Conservation (phyloP, 2,797 vertebrate species). For the Hephaestus fuliginosus region DNA sequence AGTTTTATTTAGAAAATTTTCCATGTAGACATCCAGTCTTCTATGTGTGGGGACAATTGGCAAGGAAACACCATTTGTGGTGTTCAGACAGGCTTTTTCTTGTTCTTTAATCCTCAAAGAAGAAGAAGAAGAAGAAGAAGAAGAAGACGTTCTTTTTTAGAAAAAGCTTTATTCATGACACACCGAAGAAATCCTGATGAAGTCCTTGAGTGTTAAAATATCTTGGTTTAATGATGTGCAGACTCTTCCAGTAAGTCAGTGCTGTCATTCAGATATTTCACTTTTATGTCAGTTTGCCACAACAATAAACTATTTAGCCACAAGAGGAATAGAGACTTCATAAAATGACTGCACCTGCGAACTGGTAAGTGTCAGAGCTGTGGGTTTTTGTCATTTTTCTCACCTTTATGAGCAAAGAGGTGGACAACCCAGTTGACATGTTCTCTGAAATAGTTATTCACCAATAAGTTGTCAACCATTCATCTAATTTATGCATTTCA, state of each 20-base stretch:
- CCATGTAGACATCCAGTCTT: neutral
- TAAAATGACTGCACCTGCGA: neutral
- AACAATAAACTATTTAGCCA: conserved; percentile 69
- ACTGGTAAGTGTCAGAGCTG: neutral
- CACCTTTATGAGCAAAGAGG: neutral
- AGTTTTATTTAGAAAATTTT: conserved; percentile 47
- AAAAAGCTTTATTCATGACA: too few relatives aligned
- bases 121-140: too few relatives aligned
- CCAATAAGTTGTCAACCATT: neutral
- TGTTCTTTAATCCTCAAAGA: neutral
- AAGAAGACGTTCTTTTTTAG: too few relatives aligned
- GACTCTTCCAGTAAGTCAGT: neutral
- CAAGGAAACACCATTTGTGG: neutral
- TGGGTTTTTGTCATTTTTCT: neutral
- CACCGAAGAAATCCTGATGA: neutral
- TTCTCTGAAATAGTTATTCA: neutral
- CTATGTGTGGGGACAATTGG: neutral
- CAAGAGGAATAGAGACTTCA: neutral
- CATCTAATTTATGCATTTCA: neutral
- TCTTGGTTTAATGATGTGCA: neutral
- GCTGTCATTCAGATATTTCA: conserved; percentile 1
- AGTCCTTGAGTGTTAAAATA: neutral
- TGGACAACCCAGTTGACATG: neutral
- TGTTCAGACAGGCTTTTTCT: neutral
- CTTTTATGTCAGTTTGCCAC: conserved; percentile 69